Base-by-base conservation (phyloP, 2,113 vertebrate species). In the Anolis carolinensis region DNA sequence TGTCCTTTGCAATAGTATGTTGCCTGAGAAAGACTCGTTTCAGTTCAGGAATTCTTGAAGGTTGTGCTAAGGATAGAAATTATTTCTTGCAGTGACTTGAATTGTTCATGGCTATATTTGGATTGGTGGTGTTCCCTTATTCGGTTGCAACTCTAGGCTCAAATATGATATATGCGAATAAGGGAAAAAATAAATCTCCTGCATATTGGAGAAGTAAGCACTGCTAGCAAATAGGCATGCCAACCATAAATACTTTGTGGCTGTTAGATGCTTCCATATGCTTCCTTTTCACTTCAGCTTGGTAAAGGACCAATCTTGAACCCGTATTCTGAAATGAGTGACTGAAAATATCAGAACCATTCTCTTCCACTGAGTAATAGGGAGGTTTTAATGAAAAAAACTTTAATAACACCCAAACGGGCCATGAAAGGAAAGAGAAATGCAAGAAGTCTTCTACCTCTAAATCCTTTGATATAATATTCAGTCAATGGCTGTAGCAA, bases 401-500 rank as follows among this genome's bases (percentile, higher is more conserved):
- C 86, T 87, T 89, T 76, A 14, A 52, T 3, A 62, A 76, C 77
- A 88, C 85, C 55, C 71, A 90, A 93, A 92, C 55, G 3, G 18
- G 82, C n/a, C 18, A 16, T 27, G 32, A 11, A 87, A 90, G 81
- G 70, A 48, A 16, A 91, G 86, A 79, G 36, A 5, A 62, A 78
- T 85, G 4, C n/a, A 34, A 88, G 81, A 81, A 85, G 39, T 81
- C 74, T 80, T 27, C 81, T 78, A 55, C 87, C 63, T 48, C 89
- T 50, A 84, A 36, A 79, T 86, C 82, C 90, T 79, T 86, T 74
- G 70, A 72, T 86, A 82, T 30, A 88, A 91, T 89, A 79, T 81
- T 90, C 93, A 89, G 62, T 88, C 88, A 92, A 92, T 74, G 70
- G 55, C 62, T 75, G 70, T 89, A 92, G 86, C 72, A 89, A 90